Base-by-base conservation (phyloP, 1,140 invertebrate genomes). In the Eumaeus atala region DNA sequence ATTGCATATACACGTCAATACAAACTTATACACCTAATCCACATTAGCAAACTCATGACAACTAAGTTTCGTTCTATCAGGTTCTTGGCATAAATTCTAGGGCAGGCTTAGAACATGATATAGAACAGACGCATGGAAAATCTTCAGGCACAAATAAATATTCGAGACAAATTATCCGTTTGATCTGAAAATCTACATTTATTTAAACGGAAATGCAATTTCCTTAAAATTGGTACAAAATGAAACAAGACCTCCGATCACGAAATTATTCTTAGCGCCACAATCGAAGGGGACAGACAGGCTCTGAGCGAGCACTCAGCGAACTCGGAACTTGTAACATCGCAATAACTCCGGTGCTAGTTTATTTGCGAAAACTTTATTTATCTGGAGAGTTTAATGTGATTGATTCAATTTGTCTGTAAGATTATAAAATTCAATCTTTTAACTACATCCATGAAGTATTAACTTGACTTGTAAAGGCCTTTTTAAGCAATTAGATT, bases 271-370 rank as follows among this genome's bases (percentile, higher is more conserved):
- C 61, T 61, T 66, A 69, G 62, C 57, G 61, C 54, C 59, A 56
- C 58, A 66, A 67, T 63, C 62, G 62, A 61, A 60, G 58, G 60
- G 61, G 64, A 63, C 66, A 68, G 66, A 71, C 66, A 65, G 67
- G 65, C 62, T 64, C 61, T 64, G 62, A 64, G 59, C 61, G 65
- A 68, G 63, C 63, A 66, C 73, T 70, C 64, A 53, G 61, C 59
- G 67, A 74, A 74, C 69, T 76, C 66, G 62, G 67, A 64, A 72
- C 65, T 68, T 69, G 70, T 70, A 73, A 73, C 72, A 70, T 75
- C 66, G 67, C 63, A 74, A 75, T 77, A 75, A 72, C 72, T 75
- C 66, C 56, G 65, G 69, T 64, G 61, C 59, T 64, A 73, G 64
- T 72, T 71, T 67, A 69, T 71, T 66, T 61, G 56, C 61, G 59